Base-by-base conservation (phyloP, 2,113 vertebrate genomes). In the Phodopus roborovskii region DNA sequence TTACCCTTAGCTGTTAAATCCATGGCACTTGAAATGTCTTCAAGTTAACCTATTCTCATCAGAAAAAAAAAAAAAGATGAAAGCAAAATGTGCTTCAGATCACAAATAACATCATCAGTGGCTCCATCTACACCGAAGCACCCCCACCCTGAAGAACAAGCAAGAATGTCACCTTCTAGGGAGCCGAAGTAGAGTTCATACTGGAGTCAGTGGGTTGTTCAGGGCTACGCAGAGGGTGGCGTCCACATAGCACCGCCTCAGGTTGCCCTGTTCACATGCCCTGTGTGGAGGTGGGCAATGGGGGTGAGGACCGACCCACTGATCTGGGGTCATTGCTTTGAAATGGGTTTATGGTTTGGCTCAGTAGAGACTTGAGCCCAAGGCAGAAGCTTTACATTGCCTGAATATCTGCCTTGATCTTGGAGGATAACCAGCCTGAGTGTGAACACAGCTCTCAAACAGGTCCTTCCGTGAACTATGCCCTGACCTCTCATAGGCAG, bases 261-360 rank as follows among this genome's bases (percentile, higher is more conserved):
- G 2, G 13, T 11, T 15, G 53, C 19, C 28, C 60, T 58, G 45
- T 39, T 36, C 15, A 28, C 36, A n/a, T 45, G 42, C 5, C 36
- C 66, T 22, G 11, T 20, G 4, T 5, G 70, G 24, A 24, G 6
- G 48, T 77, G 19, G 60, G 15, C 10, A 3, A 13, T 50, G 20
- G 19, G 19, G 6, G 4, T 0, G 3, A 85, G 33, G 12, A 2
- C 0, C 3, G 11, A 7, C 15, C 16, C 1, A 3, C 2, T 36
- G 28, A 3, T 56, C 42, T 24, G 48, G 36, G 33, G n/a, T 36
- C 39, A 5, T 73, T 50, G 53, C 12, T 30, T 60, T 88, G 60
- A 19, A 56, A 0, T 88, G 84, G 88, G 26, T 17, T 94, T 33
- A 12, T 20, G 12, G 56, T 71, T 33, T 2, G 71, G 58, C 26